phyloP scores from a whole-genome alignment of 2,797 vertebrate genomes.

The Tiaroga cobitis region DNA sequence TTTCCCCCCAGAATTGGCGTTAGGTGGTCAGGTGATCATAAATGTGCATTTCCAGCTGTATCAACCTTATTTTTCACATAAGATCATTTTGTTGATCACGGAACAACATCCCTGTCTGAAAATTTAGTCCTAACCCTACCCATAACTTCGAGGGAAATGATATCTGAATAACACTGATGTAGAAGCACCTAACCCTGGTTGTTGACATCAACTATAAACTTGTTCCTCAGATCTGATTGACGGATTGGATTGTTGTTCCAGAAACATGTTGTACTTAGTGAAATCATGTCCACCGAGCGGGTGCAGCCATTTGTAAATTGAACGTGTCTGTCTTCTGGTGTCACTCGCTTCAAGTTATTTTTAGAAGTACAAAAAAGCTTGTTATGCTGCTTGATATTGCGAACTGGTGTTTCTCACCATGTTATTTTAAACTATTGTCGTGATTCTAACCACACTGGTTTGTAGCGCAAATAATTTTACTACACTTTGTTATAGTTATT shows the following conservation, averaged over 20 bases:
- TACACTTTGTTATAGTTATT: background rate
- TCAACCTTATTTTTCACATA: background rate
- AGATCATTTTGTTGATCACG: too few relatives aligned
- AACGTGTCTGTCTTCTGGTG: background rate
- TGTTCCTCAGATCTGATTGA: background rate
- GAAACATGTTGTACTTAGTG: background rate
- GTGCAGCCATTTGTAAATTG: background rate
- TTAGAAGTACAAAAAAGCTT: background rate
- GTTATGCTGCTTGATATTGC: background rate
- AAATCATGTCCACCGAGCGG: too few relatives aligned
- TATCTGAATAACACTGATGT: background rate
- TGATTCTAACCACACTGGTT: background rate
- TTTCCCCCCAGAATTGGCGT: background rate
- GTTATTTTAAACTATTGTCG: background rate
- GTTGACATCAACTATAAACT: background rate
- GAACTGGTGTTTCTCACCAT: background rate
- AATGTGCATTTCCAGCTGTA: background rate
- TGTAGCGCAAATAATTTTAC: background rate
- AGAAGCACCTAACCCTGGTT: background rate
- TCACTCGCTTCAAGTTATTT: background rate
- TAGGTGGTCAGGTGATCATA: conserved; percentile 2
- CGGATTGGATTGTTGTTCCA: too few relatives aligned
- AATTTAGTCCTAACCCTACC: background rate
- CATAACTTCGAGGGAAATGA: background rate
- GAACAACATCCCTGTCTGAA: background rate